Evolutionary conservation across 2,797 vertebrate genomes (phyloP), one percentile per base, ranked within the genome.

Genomic region (Anniella stebbinsi): DNA sequence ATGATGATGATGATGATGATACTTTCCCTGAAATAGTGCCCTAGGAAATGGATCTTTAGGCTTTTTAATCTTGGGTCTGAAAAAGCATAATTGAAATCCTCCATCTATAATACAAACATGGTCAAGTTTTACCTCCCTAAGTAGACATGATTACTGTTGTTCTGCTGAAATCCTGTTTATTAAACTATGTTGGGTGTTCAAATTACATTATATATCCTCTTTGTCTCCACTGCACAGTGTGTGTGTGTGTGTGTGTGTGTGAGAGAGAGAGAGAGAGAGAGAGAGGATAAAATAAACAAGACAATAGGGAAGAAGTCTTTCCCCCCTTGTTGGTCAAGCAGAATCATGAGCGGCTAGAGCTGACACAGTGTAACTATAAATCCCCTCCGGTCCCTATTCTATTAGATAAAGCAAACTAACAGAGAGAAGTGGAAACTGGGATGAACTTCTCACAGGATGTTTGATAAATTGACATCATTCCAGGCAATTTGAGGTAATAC

Each of bases 381-480:
- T 87, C n/a, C 86, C 89, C 83, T 92, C 88, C 83, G 77, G 93
- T 95, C 33, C 66, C 41, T 84, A n/a, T 91, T 94, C 51, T 92
- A 92, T 96, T 96, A 92, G 81, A 95, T 95, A 95, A 96, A 93
- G 54, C 25, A 91, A 90, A 23, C 81, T 95, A 96, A 95, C 60
- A 85, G 83, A 89, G 87, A 95, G 90, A 92, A 87, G 81, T 45
- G 89, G 92, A 95, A 72, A 10, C 67, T 95, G 87, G 95, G 48
- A 94, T 92, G 1, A 95, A 96, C 89, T 95, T 94, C 84, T 95
- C 11, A 3, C 48, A 93, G 60, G 87, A 95, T 93, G 78, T 95
- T 94, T 96, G 94, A 96, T 95, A 95, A 96, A 96, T 92, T 95
- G 91, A 94, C 91, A 95, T 95, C 78, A 96, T 96, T 96, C 87